Evolutionary conservation across 2,888 invertebrate genomes (phyloP).

Genomic region (Priocnemis perturbator): DNA sequence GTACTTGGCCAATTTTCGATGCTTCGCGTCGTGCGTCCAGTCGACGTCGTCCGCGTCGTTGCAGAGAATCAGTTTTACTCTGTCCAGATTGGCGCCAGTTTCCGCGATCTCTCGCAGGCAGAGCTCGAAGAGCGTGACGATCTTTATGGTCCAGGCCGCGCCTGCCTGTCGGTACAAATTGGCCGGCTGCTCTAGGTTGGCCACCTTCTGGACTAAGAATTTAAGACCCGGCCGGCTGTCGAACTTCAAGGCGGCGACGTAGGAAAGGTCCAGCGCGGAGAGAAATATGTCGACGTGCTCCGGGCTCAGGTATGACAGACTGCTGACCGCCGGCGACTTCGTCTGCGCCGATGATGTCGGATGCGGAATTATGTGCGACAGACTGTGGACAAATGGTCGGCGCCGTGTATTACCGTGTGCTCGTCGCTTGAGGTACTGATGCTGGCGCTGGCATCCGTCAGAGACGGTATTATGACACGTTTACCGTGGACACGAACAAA

Average conservation of each 20-base stretch:
- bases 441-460: no score
- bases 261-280: conserved; percentile 88
- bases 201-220: conserved; percentile 95
- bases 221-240: conserved; percentile 94
- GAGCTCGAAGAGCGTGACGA: conserved; percentile 90
- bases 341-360: conserved; percentile 57
- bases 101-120: conserved; percentile 82
- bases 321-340: conserved; percentile 54
- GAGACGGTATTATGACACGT: no score
- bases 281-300: conserved; percentile 84
- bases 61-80: conserved; percentile 58
- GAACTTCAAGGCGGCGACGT: conserved; percentile 89
- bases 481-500: no score
- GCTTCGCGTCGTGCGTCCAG: conserved; percentile 26
- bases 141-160: conserved; percentile 92
- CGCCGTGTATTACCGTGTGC: no score
- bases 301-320: conserved; percentile 76
- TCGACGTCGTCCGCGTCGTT: conserved; percentile 32
- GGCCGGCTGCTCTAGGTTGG: conserved; percentile 89
- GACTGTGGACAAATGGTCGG: conserved; percentile 56
- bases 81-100: conserved; percentile 63
- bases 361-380: conserved; percentile 74
- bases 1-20: conserved; percentile 56
- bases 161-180: conserved; percentile 95
- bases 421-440: no score